A percentile compares a stretch with the other conserved stretches of the same genome.
Evolutionary conservation across 2,797 vertebrate genomes (phyloP).

Genomic region (Carduelis carduelis): DNA sequence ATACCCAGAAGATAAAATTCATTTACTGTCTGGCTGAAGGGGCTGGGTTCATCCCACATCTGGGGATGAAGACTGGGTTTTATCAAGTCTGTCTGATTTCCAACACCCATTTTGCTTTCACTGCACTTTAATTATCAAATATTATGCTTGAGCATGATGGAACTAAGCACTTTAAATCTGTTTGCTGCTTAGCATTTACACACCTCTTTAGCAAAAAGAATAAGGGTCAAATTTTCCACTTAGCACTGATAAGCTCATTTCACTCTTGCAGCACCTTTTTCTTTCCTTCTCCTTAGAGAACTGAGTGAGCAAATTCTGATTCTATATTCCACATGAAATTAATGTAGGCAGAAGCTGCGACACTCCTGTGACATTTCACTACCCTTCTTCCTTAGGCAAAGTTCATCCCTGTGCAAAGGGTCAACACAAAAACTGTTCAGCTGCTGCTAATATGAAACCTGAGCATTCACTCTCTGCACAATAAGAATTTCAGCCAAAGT

Average conservation of each 20-base stretch:
- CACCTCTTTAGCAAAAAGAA: background rate
- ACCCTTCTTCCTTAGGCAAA: background rate
- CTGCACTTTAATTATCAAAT: background rate
- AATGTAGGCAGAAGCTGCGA: background rate
- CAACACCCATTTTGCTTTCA: background rate
- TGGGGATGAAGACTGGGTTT: rapidly evolving
- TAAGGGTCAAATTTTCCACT: background rate
- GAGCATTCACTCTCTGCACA: background rate
- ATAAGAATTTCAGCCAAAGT: background rate
- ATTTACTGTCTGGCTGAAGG: background rate
- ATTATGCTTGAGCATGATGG: background rate
- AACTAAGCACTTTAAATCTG: background rate
- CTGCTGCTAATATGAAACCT: background rate
- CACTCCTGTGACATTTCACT: conserved; percentile 3
- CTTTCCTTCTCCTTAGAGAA: background rate
- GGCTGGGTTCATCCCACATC: background rate
- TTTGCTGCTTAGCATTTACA: background rate
- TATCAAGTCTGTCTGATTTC: background rate
- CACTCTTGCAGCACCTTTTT: background rate
- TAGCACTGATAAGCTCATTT: background rate
- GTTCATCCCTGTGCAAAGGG: background rate
- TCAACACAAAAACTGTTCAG: background rate
- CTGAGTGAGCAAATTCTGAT: background rate
- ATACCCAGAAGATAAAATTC: rapidly evolving
- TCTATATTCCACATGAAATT: background rate